These are phyloP conservation scores for Pteria penguin DNA, from an alignment of 2,888 invertebrate genomes.

Conservation along the genomic window DNA sequence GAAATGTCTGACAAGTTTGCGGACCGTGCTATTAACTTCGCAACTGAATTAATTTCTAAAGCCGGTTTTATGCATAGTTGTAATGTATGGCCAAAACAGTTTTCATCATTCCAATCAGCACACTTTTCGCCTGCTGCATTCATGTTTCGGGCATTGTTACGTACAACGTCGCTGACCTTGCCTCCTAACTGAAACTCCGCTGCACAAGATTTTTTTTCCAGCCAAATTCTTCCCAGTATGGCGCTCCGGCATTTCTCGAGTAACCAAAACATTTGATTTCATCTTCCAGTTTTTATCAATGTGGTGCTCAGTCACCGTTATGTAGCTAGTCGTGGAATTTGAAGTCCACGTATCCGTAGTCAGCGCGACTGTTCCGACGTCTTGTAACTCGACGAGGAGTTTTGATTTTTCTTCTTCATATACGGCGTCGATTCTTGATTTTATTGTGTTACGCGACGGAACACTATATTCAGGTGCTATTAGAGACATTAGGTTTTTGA, in stretches of 20 bases:
- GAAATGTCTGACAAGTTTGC: constrained; percentile 40
- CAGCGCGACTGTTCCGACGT: too few relatives aligned
- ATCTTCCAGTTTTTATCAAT: constrained; percentile 2
- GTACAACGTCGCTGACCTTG: constrained; percentile 22
- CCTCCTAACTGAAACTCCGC: constrained; percentile 23
- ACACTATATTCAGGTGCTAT: background rate
- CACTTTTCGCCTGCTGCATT: constrained; percentile 15
- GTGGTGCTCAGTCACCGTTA: constrained; percentile 35
- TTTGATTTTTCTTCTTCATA: too few relatives aligned
- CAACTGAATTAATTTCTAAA: constrained; percentile 12
- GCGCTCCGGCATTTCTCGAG: constrained; percentile 22
- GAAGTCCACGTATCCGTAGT: constrained; percentile 38
- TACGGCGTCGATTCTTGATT: too few relatives aligned
- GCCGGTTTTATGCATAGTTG: constrained; percentile 39
- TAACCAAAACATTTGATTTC: constrained; percentile 14
- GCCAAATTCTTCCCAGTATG: constrained; percentile 20
- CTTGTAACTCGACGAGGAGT: too few relatives aligned
- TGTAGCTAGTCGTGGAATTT: constrained; percentile 24
- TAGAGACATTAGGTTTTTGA: background rate
- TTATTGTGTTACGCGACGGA: too few relatives aligned
- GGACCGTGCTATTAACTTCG: constrained; percentile 9
- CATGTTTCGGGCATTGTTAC: constrained; percentile 41
- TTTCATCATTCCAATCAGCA: constrained; percentile 19
- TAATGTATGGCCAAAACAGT: constrained; percentile 32
- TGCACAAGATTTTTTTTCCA: constrained; percentile 6